These are phyloP conservation scores for Spatulosminthurus flaviceps DNA, from an alignment of 2,888 invertebrate genomes.

Conservation along the genomic window DNA sequence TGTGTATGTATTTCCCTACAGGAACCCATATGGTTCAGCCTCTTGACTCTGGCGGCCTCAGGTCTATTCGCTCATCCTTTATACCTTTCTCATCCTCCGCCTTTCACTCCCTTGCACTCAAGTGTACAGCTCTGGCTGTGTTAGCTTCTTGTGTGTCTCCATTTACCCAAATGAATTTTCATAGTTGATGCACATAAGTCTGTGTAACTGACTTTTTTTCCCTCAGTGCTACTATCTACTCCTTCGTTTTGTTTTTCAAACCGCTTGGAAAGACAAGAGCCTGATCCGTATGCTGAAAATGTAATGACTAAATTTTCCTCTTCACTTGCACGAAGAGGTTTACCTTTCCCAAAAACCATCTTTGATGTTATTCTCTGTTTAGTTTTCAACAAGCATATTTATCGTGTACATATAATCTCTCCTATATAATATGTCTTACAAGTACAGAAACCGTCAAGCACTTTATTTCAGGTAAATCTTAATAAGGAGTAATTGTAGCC, in stretches of 20 bases:
- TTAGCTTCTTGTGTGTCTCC: neutral
- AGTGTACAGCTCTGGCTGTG: neutral
- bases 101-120: neutral
- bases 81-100: neutral
- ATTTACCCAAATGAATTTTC: neutral
- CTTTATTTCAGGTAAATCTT: constrained; percentile 5
- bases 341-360: neutral
- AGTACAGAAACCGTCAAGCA: constrained; percentile 8
- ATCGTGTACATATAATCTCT: neutral
- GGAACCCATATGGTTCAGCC: constrained; percentile 34
- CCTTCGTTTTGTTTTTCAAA: neutral
- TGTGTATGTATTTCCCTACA: no score
- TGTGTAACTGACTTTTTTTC: neutral
- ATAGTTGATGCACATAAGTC: neutral
- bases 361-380: neutral
- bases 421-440: constrained; percentile 18
- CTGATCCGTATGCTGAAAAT: neutral
- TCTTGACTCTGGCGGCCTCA: constrained; percentile 6
- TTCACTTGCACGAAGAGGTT: neutral
- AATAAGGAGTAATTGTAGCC: constrained; percentile 12
- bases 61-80: neutral
- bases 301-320: constrained; percentile 18
- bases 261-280: neutral
- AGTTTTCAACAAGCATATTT: neutral
- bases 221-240: neutral